Base-by-base conservation (phyloP, 2,113 vertebrate genomes). In the Lucifuga dentata region DNA sequence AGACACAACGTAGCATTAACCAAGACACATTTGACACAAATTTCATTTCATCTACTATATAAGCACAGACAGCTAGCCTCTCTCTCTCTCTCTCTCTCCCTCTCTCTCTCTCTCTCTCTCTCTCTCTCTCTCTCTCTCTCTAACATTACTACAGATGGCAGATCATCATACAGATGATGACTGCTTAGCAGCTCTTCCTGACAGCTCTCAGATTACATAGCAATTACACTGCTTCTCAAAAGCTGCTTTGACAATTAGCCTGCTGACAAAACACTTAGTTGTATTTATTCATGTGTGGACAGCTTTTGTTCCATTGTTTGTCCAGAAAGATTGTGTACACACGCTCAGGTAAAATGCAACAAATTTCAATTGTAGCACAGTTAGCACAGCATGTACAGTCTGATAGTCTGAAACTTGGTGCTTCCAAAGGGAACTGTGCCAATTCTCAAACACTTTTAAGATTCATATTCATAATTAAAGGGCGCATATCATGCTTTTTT, bases 201-300 rank as follows among this genome's bases (percentile, higher is more conserved):
- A 89, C 87, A 85, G 83, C 83, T 86, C 84, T 85, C 78, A 52
- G 80, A 86, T 88, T 86, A 85, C 88, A 86, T 72, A 78, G 88
- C 84, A 89, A 88, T 88, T 87, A 86, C 65, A 73, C 78, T 86
- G 77, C 72, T 80, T 86, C 83, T 86, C 84, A 78, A 81, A 88
- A 83, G 86, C 83, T 80, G 81, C 86, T 80, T 85, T 70, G 79
- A 86, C 83, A 89, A 90, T 91, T 89, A 89, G 87, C 71, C 76
- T 50, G 68, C 83, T 90, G 86, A 87, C 87, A 85, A 89, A 90
- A 88, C 83, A 78, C 81, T 82, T 71, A 39, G 60, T 79, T 70
- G 65, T 81, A 73, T 88, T 87, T 80, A 73, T 84, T 84, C 66
- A 61, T 74, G 61, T 78, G 78, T 68, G 75, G 80, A 87, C 82